A percentile compares a stretch with the other conserved stretches of the same genome.
Conservation (phyloP, 2,113 vertebrate genomes). For the Dendropsophus ebraccatus region DNA sequence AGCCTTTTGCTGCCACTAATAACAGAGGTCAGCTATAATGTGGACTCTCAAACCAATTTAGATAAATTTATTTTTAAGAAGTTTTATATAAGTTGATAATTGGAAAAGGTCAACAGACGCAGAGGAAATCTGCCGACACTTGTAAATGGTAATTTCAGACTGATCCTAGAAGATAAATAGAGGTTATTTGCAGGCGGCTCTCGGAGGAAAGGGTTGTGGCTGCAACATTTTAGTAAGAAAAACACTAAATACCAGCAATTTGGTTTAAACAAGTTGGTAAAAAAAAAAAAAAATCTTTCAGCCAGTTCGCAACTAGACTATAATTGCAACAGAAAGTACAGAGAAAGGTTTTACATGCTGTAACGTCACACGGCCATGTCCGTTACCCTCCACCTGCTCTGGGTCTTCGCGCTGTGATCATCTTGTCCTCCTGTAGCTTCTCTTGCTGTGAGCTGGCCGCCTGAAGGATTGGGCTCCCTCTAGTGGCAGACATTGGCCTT, state of each 20-base stretch:
- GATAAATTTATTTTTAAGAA: constrained; percentile 47
- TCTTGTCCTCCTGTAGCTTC: too few relatives aligned
- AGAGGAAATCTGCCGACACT: constrained; percentile 29
- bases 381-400: too few relatives aligned
- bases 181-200: not conserved
- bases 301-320: not conserved
- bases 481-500: too few relatives aligned
- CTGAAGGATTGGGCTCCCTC: too few relatives aligned
- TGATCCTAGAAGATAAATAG: constrained; percentile 25
- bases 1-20: constrained; percentile 12
- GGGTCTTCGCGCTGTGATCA: too few relatives aligned
- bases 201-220: not conserved
- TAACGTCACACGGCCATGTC: too few relatives aligned
- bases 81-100: constrained; percentile 31
- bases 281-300: not conserved
- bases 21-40: constrained; percentile 33
- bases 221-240: not conserved
- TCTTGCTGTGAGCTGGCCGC: too few relatives aligned
- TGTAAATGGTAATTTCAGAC: constrained; percentile 35
- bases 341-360: too few relatives aligned
- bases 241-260: not conserved
- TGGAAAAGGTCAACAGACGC: constrained; percentile 36
- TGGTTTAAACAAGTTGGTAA: not conserved
- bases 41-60: constrained; percentile 29
- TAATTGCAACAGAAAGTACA: not conserved